Evolutionary conservation across 2,797 vertebrate genomes (phyloP).

Genomic region (Galago senegalensis): DNA sequence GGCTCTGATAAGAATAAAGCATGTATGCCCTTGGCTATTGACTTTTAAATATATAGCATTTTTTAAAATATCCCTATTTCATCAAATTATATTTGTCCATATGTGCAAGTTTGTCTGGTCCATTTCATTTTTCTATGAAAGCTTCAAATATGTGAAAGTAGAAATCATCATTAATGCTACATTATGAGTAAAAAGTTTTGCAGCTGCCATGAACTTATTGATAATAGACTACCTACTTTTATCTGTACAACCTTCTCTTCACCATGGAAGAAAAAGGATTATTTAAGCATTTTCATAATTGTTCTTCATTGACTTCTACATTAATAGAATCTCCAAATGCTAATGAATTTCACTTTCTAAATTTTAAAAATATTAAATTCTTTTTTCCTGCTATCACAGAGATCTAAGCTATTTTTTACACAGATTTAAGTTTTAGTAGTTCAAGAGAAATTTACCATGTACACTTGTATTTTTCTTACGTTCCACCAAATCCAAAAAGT

Average conservation of each 20-base stretch:
- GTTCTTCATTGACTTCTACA: neutral
- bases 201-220: neutral
- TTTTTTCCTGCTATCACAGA: neutral
- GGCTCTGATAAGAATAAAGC: constrained; percentile 1
- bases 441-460: neutral
- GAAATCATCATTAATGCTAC: neutral
- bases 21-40: neutral
- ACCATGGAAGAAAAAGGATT: neutral
- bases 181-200: neutral
- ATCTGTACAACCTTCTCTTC: neutral
- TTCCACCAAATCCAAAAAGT: neutral
- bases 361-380: neutral
- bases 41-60: neutral
- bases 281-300: constrained; percentile 5
- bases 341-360: neutral
- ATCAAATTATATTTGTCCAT: constrained; percentile 10
- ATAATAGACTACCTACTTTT: neutral
- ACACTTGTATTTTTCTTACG: neutral
- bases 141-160: neutral
- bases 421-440: neutral
- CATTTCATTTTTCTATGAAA: neutral
- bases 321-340: neutral
- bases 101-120: neutral
- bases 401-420: neutral
- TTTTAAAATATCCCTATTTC: neutral